Evolutionary conservation across 1,140 invertebrate species (phyloP).

Genomic region (Paracyclopina nana): DNA sequence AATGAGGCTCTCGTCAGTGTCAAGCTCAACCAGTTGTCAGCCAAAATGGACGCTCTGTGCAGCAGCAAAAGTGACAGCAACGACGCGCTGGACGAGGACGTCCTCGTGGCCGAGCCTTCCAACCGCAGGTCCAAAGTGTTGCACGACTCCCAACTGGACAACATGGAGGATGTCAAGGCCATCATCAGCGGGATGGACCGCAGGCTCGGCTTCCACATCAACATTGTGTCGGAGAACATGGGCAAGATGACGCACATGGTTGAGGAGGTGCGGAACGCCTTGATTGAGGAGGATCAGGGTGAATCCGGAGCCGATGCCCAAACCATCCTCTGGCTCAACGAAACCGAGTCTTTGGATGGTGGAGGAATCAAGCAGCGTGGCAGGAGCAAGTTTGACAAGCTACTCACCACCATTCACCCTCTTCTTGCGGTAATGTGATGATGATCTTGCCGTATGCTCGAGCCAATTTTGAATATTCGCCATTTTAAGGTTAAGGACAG

Average conservation of each 20-base stretch:
- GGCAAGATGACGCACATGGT: constrained; percentile 51
- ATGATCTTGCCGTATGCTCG: neutral
- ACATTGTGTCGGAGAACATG: constrained; percentile 53
- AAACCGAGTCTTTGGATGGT: neutral
- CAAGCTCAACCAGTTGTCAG: neutral
- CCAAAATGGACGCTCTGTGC: neutral
- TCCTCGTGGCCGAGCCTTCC: neutral
- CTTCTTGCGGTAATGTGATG: constrained; percentile 14
- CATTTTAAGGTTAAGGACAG: constrained; percentile 48
- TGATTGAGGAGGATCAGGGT: too few species aligned
- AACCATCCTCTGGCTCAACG: too few species aligned
- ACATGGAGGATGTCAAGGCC: constrained; percentile 18
- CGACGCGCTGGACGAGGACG: neutral
- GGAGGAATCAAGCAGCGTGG: neutral
- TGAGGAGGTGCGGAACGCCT: constrained; percentile 52
- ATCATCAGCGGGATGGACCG: constrained; percentile 41
- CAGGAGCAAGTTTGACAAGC: neutral
- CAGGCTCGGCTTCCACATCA: constrained; percentile 61
- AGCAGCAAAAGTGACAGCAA: too few species aligned
- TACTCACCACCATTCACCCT: constrained; percentile 18
- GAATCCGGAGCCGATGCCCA: too few species aligned
- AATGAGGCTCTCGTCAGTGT: neutral
- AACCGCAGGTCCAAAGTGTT: neutral
- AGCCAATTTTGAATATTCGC: neutral
- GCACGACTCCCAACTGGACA: constrained; percentile 13